These are phyloP conservation scores for Ormyrus labotus DNA, from an alignment of 2,888 invertebrate genomes.

Conservation along the genomic window DNA sequence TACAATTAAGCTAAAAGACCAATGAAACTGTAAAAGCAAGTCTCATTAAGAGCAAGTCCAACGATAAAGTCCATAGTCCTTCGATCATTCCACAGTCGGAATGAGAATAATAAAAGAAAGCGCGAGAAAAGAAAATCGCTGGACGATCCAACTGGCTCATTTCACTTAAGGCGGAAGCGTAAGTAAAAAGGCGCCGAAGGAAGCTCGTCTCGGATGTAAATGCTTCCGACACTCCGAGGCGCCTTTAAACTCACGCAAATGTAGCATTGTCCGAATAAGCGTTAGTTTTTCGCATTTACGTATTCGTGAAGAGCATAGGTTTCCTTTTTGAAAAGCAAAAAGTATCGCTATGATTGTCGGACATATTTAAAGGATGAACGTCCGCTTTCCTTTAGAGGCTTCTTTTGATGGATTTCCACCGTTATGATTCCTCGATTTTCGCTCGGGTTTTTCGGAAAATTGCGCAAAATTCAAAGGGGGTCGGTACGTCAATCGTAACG, in stretches of 20 bases:
- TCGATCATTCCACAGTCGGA: constrained; percentile 9
- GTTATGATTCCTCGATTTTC: constrained; percentile 52
- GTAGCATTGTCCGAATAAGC: constrained; percentile 56
- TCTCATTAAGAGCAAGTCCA: constrained; percentile 6
- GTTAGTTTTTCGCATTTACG: constrained; percentile 47
- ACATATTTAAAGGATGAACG: constrained; percentile 21
- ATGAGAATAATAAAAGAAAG: constrained; percentile 21
- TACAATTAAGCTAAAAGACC: no score
- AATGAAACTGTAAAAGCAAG: neutral
- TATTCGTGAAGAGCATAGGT: neutral
- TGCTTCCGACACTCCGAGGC: neutral
- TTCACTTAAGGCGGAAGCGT: constrained; percentile 45
- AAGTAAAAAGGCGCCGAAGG: constrained; percentile 9
- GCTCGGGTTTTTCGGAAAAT: constrained; percentile 51
- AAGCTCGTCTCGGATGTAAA: constrained; percentile 34
- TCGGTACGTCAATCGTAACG: constrained; percentile 42
- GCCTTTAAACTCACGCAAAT: constrained; percentile 20
- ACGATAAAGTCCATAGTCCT: constrained; percentile 36
- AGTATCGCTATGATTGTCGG: constrained; percentile 15
- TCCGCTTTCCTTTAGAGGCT: constrained; percentile 47
- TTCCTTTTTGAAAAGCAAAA: constrained; percentile 11
- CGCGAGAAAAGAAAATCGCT: constrained; percentile 33
- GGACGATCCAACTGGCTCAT: constrained; percentile 49
- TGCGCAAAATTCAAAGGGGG: constrained; percentile 10
- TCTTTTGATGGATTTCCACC: constrained; percentile 46